Evolutionary conservation across 64 coral and sea anemone genomes (phyloP).

Genomic region (Actinia tenebrosa): DNA sequence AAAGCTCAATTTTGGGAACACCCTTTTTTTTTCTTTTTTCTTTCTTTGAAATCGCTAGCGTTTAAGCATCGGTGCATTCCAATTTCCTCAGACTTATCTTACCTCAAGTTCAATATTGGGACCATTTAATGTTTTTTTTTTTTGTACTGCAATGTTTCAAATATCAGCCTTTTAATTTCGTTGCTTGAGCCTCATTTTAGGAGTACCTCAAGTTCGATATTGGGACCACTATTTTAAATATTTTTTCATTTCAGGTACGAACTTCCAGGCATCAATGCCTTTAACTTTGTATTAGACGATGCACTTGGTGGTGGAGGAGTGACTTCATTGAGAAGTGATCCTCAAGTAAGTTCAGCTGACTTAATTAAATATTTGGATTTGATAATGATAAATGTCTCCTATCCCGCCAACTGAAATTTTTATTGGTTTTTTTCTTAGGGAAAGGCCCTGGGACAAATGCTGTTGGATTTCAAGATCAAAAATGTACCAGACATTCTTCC

Average conservation of each 20-base stretch:
- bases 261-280: slow-evolving; percentile 92
- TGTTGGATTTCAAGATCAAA: slow-evolving; percentile 96
- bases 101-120: too few species aligned
- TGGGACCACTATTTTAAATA: background rate
- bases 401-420: background rate
- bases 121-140: too few species aligned
- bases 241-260: slow-evolving; percentile 69
- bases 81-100: too few species aligned
- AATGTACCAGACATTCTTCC: slow-evolving; percentile 92
- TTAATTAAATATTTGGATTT: background rate
- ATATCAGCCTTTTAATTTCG: too few species aligned
- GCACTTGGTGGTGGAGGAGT: slow-evolving; percentile 98
- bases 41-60: too few species aligned
- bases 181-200: background rate
- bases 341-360: slow-evolving; percentile 53
- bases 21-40: too few species aligned
- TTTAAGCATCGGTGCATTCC: too few species aligned
- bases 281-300: slow-evolving; percentile 94
- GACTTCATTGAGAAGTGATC: slow-evolving; percentile 93
- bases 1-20: too few species aligned
- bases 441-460: slow-evolving; percentile 96
- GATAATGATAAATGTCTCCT: background rate
- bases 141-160: too few species aligned
- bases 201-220: background rate
- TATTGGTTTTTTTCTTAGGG: slow-evolving; percentile 49